Percentiles rank a stretch among this genome's conserved stretches.
phyloP scores from a whole-genome alignment of 2,113 vertebrate species.

The Riparia riparia region DNA sequence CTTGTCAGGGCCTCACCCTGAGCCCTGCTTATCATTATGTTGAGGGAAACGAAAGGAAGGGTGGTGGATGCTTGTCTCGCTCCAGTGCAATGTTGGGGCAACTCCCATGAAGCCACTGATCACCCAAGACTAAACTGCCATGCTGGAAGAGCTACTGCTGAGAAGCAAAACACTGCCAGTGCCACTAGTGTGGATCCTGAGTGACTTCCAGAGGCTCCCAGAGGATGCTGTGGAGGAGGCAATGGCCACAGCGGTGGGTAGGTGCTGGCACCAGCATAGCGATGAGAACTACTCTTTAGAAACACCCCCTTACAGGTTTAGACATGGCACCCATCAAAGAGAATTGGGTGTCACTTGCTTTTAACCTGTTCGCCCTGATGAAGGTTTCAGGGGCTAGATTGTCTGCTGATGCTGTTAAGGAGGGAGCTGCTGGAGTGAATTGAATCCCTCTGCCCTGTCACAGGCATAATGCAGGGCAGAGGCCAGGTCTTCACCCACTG shows the following conservation, averaged over 20 bases:
- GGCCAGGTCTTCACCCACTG: not conserved
- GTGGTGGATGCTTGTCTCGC: not conserved
- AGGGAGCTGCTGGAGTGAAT: not conserved
- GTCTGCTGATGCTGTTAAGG: not conserved
- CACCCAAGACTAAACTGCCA: not conserved
- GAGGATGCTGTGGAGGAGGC: not conserved
- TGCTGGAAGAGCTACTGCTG: not conserved
- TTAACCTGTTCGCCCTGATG: constrained; percentile 27
- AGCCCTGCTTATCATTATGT: not conserved
- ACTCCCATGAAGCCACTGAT: not conserved
- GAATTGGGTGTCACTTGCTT: not conserved
- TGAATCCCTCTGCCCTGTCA: not conserved
- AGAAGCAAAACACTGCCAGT: not conserved
- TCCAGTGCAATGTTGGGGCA: not conserved
- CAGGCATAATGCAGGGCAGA: fast-evolving
- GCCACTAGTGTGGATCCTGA: not conserved
- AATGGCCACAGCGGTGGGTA: not conserved
- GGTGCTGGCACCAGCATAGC: not conserved
- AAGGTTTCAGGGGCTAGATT: not conserved
- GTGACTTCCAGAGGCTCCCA: not conserved
- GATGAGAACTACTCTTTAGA: not conserved
- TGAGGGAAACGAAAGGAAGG: constrained; percentile 11
- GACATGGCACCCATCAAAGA: not conserved
- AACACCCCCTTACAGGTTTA: not conserved
- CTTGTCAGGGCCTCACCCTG: not conserved